Evolutionary conservation across 2,888 invertebrate species (phyloP).

Genomic region (Cosmopolites sordidus): DNA sequence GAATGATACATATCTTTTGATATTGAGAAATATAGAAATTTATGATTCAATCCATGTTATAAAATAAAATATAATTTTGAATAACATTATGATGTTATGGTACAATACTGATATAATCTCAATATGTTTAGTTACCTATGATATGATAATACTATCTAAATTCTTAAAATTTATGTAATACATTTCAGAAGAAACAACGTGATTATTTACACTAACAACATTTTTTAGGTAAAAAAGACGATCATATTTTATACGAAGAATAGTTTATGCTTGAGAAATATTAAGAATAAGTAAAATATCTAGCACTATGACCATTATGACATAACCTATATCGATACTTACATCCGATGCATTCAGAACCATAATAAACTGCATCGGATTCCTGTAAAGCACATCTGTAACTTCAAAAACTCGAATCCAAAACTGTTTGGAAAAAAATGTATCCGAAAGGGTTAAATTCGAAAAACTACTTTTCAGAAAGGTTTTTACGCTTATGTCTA

Average conservation of each 20-base stretch:
- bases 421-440: slow-evolving; percentile 21
- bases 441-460: slow-evolving; percentile 6
- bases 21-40: no score
- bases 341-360: slow-evolving; percentile 45
- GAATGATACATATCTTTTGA: no score
- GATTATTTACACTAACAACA: no score
- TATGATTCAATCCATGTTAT: no score
- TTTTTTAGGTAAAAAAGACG: no score
- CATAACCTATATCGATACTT: slow-evolving; percentile 43
- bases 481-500: slow-evolving; percentile 29
- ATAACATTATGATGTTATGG: not conserved
- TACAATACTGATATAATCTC: not conserved
- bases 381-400: slow-evolving; percentile 29
- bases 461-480: slow-evolving; percentile 9
- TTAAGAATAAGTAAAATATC: no score
- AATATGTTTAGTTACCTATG: not conserved
- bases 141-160: no score
- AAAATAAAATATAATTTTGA: no score
- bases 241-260: no score
- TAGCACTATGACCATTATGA: slow-evolving; percentile 28
- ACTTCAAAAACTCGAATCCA: slow-evolving; percentile 14
- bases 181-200: no score
- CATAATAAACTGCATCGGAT: slow-evolving; percentile 37
- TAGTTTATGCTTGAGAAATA: no score
- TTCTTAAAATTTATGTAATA: no score